Percentiles rank a stretch among this genome's conserved stretches.
These are phyloP conservation scores for Prosapia bicincta DNA, from an alignment of 2,888 invertebrate species.

Conservation along the genomic window DNA sequence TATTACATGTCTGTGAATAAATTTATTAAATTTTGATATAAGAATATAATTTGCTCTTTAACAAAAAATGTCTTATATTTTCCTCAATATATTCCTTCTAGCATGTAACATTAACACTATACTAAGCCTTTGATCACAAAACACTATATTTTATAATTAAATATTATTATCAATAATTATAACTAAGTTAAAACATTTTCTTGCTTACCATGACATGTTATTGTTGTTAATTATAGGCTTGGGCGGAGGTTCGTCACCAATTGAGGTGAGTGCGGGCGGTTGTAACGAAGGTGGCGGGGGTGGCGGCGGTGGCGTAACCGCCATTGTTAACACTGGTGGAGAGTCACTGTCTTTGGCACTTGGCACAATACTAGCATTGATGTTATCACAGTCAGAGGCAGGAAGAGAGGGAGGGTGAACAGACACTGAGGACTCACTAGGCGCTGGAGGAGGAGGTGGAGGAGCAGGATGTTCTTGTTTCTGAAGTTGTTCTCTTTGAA, in stretches of 20 bases:
- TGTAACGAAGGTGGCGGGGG: slow-evolving; percentile 37
- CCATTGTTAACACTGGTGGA: slow-evolving; percentile 28
- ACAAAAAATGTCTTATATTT: no score
- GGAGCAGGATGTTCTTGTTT: slow-evolving; percentile 45
- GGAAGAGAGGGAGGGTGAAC: slow-evolving; percentile 38
- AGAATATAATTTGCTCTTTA: no score
- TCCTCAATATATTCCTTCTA: no score
- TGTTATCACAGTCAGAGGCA: slow-evolving; percentile 37
- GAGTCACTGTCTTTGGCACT: slow-evolving; percentile 41
- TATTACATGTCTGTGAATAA: no score
- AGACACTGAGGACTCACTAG: slow-evolving; percentile 37
- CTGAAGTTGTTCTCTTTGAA: slow-evolving; percentile 75
- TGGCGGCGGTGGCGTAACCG: slow-evolving; percentile 20
- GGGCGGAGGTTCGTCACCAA: neutral
- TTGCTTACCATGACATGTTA: slow-evolving; percentile 12
- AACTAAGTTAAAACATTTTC: no score
- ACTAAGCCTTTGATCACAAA: no score
- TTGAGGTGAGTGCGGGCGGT: slow-evolving; percentile 22
- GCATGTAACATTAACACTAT: no score
- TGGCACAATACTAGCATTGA: slow-evolving; percentile 16
- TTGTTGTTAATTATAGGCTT: slow-evolving; percentile 18
- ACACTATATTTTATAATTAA: no score
- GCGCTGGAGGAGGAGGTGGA: slow-evolving; percentile 44
- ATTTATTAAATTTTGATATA: no score
- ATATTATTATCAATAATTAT: no score